These are phyloP conservation scores for Cyclophora albipunctata DNA, from an alignment of 2,888 invertebrate genomes.

Conservation along the genomic window DNA sequence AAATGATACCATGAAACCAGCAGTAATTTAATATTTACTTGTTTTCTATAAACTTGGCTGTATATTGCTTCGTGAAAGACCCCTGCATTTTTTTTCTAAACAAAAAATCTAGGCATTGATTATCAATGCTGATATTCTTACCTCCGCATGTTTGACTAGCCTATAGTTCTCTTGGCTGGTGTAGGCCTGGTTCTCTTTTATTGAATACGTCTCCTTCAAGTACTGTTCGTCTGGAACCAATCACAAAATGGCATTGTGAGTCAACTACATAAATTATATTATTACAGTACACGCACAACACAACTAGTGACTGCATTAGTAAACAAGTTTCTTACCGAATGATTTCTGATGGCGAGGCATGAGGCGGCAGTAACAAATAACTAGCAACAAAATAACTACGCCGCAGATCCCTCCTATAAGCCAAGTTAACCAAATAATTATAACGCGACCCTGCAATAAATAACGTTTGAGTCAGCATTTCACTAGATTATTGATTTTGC, in stretches of 20 bases:
- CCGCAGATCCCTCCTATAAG: slow-evolving; percentile 78
- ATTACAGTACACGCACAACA: no score
- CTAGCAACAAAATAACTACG: slow-evolving; percentile 77
- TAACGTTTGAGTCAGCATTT: slow-evolving; percentile 13
- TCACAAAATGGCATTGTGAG: background rate
- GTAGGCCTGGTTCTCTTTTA: slow-evolving; percentile 63
- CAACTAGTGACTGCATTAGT: slow-evolving; percentile 3
- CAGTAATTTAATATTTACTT: no score
- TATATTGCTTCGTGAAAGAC: no score
- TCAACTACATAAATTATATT: background rate
- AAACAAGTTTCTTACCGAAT: slow-evolving; percentile 68
- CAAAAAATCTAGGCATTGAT: no score
- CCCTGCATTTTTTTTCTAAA: no score
- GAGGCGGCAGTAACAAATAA: slow-evolving; percentile 81
- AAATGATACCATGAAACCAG: no score
- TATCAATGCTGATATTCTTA: slow-evolving; percentile 15
- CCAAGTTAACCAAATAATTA: slow-evolving; percentile 74
- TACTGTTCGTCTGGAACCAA: slow-evolving; percentile 61
- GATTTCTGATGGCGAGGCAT: slow-evolving; percentile 82
- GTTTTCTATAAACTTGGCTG: no score
- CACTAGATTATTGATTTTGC: slow-evolving; percentile 33
- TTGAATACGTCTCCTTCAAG: slow-evolving; percentile 57
- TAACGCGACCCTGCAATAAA: slow-evolving; percentile 64
- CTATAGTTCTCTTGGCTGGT: slow-evolving; percentile 55
- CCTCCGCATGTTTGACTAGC: slow-evolving; percentile 56